Base-by-base conservation (phyloP, 2,888 invertebrate genomes). In the Rapana venosa region DNA sequence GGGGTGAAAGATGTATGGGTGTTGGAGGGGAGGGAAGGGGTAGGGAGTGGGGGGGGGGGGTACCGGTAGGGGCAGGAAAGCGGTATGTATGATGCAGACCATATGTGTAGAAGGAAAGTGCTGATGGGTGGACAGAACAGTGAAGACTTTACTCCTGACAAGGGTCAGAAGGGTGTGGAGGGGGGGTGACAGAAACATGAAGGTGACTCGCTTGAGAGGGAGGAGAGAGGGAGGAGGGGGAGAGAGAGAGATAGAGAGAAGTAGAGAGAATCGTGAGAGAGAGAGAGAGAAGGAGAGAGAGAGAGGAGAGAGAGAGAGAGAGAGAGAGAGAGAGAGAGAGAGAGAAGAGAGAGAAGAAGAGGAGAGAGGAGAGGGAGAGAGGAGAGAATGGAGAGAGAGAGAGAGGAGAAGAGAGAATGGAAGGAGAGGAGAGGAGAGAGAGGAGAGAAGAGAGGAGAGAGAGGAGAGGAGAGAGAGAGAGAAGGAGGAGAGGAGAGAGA, bases 341-440 rank as follows among this genome's bases (percentile, higher is more conserved):
- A 22, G 22, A 5, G 30, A 17, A 74, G 74, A 11, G 15, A 22
- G 74, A 74, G 74, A 74, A 22, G 22, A 22, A 22, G 74, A 74
- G 74, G 22, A 30, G 17, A 5, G n/a, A 58, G 22, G 74, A 74
- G 74, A 74, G 74, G 5, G 15, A 22, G 35, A 58, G 61, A 66
- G 87, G 17, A 70, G 15, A 81, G 32, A 81, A 88, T 35, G 47
- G 56, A 88, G 83, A 89, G 85, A 89, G 85, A 89, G 83, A 66
- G 61, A 85, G 83, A 89, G 89, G 66, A 85, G 85, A 85, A 70
- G 87, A 87, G 86, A 61, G 66, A 61, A 30, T 61, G 86, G 56
- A 13, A 86, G 58, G 32, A 66, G 13, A 20, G 66, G 86, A 56
- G 61, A 17, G 17, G 30, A 17, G 77, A 17, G 77, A 32, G 77